phyloP scores from a whole-genome alignment of 2,113 vertebrate species.

The Stegastes partitus region DNA sequence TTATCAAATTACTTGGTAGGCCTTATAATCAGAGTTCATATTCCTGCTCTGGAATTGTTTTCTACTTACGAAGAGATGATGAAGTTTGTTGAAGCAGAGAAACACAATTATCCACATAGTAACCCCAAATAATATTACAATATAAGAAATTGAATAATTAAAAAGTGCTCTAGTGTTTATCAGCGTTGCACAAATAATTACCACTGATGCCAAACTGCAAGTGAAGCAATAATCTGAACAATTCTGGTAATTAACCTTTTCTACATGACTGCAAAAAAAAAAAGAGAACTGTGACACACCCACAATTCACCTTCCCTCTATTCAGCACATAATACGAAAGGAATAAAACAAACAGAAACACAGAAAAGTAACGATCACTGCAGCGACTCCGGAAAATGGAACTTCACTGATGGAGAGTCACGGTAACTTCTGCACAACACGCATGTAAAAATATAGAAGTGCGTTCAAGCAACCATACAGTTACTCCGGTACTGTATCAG shows the following conservation, averaged over 20 bases:
- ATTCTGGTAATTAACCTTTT: neutral
- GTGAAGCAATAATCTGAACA: neutral
- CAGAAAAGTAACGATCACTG: neutral
- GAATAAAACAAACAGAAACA: neutral
- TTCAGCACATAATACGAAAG: neutral
- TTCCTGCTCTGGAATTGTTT: conserved; percentile 28
- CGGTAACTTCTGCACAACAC: neutral
- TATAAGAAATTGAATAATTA: neutral
- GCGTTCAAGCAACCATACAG: no score
- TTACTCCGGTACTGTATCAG: neutral
- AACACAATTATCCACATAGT: conserved; percentile 21
- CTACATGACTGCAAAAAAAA: neutral
- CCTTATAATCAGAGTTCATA: conserved; percentile 15
- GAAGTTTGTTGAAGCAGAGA: conserved; percentile 16
- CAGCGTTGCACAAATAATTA: neutral
- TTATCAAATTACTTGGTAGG: conserved; percentile 26
- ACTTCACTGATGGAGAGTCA: neutral
- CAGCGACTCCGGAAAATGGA: no score
- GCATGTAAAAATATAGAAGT: neutral
- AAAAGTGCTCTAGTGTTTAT: neutral
- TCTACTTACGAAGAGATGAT: conserved; percentile 6
- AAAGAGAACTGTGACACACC: neutral
- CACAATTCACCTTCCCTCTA: neutral
- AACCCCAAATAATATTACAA: neutral
- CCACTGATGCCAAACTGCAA: neutral